These are phyloP conservation scores for Halesus radiatus DNA, from an alignment of 1,140 invertebrate genomes.

Conservation along the genomic window DNA sequence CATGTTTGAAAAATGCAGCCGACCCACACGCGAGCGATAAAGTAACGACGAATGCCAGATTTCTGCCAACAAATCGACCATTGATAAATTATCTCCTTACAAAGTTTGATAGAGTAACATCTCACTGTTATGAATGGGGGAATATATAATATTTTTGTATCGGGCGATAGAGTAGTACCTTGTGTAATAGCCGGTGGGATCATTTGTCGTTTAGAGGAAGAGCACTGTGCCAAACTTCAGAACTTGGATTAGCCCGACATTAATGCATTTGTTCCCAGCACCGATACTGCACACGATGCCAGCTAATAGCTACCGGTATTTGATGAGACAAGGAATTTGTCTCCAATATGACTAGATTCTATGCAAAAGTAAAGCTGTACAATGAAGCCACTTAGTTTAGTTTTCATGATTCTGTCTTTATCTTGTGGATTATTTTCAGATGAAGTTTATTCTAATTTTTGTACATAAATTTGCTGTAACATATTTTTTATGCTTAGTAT, in stretches of 20 bases:
- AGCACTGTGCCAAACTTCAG: constrained; percentile 9
- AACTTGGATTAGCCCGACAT: neutral
- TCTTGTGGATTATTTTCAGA: neutral
- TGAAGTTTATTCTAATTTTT: neutral
- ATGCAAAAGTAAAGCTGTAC: neutral
- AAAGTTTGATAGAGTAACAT: too few relatives aligned
- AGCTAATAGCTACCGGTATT: too few relatives aligned
- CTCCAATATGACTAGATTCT: too few relatives aligned
- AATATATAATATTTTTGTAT: constrained; percentile 19
- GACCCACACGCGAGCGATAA: too few relatives aligned
- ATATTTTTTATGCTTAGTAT: constrained; percentile 28
- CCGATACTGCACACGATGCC: too few relatives aligned
- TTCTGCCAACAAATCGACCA: too few relatives aligned
- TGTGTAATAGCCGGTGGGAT: neutral
- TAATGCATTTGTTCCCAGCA: neutral
- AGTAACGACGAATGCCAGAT: too few relatives aligned
- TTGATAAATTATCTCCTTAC: too few relatives aligned
- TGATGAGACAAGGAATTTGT: too few relatives aligned
- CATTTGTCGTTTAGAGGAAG: constrained; percentile 5
- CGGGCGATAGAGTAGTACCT: neutral
- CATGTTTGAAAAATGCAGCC: neutral
- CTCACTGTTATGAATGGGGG: neutral
- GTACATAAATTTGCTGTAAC: constrained; percentile 32
- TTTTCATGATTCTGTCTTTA: neutral
- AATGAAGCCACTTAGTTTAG: neutral